These are phyloP conservation scores for Eudasyphora cyanicolor DNA, from an alignment of 2,888 invertebrate genomes.

Conservation along the genomic window DNA sequence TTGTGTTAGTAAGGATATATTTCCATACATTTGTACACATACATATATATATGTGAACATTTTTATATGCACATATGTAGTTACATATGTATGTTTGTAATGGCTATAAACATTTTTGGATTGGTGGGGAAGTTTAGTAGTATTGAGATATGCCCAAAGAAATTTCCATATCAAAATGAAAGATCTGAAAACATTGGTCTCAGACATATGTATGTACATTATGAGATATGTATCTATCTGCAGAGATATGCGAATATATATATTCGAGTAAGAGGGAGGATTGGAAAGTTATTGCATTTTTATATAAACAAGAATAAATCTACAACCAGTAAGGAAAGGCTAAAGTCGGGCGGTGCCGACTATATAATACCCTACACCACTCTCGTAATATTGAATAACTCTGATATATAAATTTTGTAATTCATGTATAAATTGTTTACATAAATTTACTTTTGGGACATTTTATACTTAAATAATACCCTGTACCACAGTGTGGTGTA, in stretches of 20 bases:
- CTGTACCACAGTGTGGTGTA: too few relatives aligned
- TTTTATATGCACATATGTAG: neutral
- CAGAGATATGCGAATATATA: neutral
- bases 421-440: too few relatives aligned
- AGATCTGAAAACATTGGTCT: slow-evolving; percentile 12
- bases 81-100: slow-evolving; percentile 10
- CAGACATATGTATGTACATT: neutral
- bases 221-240: neutral
- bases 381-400: too few relatives aligned
- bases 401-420: too few relatives aligned
- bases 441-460: too few relatives aligned
- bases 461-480: too few relatives aligned
- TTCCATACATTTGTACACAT: neutral
- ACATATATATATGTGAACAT: neutral
- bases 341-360: too few relatives aligned
- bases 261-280: too few relatives aligned
- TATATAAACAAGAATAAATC: too few relatives aligned
- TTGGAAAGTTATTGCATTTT: too few relatives aligned
- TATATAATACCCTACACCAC: too few relatives aligned
- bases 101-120: neutral
- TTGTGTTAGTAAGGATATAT: slow-evolving; percentile 17
- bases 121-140: neutral
- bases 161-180: slow-evolving; percentile 40
- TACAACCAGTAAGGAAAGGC: too few relatives aligned
- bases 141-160: neutral